Base-by-base conservation (phyloP, 1,140 invertebrate genomes). In the Pantala flavescens region DNA sequence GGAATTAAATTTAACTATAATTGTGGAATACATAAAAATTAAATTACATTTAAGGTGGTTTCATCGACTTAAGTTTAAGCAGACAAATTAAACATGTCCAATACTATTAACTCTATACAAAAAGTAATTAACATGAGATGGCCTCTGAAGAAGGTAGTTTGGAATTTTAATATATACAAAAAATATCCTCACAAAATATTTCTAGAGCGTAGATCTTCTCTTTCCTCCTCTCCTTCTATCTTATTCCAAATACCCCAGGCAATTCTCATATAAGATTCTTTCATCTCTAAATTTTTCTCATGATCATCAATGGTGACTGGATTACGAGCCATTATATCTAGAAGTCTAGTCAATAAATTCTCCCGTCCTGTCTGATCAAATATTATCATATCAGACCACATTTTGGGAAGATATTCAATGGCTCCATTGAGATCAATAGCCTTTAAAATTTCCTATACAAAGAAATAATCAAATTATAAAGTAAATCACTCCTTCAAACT, bases 341-440 rank as follows among this genome's bases (percentile, higher is more conserved):
- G 12, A 16, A 63, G n/a, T 7, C 1, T 19, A 19, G 49, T 19
- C 49, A 63, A 21, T 14, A 63, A 14, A 21, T 63, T 63, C 49
- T 63, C 49, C 12, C 49, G 3, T 19, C 49, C 81, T 0, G 83
- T 84, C 70, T 85, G 86, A 73, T 90, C 88, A 80, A 92, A 93
- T 24, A 88, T 83, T 0, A 90, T 82, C 77, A 93, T 87, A 79
- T 95, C 91, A 0, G 91, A 90, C 90, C 91, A 95, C 10, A 94
- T 80, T 78, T 86, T 86, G 0, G 92, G 89, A 72, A 95, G 81
- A 36, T 90, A 84, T 70, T 90, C 84, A 14, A 86, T 83, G 3
- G 86, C 84, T 5, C 86, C 86, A 79, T 87, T 86, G 11, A 88
- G 76, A 77, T 90, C 87, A 23, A 93, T 78, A n/a, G 86, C 81